A percentile compares a stretch with the other conserved stretches of the same genome.
phyloP scores from a whole-genome alignment of 2,888 invertebrate species.

The Ethmia dodecea region DNA sequence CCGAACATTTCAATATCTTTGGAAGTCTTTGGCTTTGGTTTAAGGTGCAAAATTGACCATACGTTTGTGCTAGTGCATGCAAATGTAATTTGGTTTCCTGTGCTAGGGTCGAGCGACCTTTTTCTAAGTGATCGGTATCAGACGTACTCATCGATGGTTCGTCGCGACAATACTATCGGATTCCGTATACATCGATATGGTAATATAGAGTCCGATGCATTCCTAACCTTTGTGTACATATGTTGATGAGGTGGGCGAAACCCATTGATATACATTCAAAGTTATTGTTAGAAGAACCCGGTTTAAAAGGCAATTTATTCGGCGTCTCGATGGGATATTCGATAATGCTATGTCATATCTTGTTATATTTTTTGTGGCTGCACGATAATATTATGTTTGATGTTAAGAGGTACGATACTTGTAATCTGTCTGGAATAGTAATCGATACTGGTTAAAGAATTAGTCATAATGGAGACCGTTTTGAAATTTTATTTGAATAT shows the following conservation, averaged over 20 bases:
- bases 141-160: constrained; percentile 54
- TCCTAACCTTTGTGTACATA: constrained; percentile 67
- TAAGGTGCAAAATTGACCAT: constrained; percentile 31
- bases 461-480: constrained; percentile 13
- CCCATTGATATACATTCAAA: constrained; percentile 65
- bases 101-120: constrained; percentile 54
- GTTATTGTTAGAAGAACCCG: constrained; percentile 49
- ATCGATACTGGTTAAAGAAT: constrained; percentile 17
- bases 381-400: constrained; percentile 30
- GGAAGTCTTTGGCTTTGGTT: constrained; percentile 18
- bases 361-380: constrained; percentile 31
- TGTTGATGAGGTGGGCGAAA: constrained; percentile 74
- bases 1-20: constrained; percentile 6
- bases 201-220: constrained; percentile 54
- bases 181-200: constrained; percentile 58
- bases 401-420: constrained; percentile 29
- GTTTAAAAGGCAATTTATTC: constrained; percentile 69
- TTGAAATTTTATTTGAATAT: no score
- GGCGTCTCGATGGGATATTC: constrained; percentile 51
- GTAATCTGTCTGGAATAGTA: constrained; percentile 25
- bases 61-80: constrained; percentile 13
- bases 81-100: constrained; percentile 30
- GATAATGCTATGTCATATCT: constrained; percentile 54
- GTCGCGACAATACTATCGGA: constrained; percentile 57
- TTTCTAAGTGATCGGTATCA: constrained; percentile 62